phyloP scores from a whole-genome alignment of 1,140 invertebrate species.

The Zaprionus ghesquierei region DNA sequence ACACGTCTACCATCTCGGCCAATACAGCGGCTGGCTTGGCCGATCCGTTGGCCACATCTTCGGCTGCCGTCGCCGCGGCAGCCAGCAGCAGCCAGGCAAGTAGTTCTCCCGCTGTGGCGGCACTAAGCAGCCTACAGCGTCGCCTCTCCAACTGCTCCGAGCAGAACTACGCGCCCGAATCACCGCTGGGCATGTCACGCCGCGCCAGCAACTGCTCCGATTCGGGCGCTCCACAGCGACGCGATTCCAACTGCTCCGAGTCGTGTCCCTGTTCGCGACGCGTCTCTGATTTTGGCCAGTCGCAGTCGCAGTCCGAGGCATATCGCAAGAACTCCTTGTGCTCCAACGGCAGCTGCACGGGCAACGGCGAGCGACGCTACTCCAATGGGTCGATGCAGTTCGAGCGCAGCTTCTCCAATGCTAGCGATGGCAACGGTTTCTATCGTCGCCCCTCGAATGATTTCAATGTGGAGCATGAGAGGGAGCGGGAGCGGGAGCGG shows the following conservation, averaged over 20 bases:
- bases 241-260: constrained; percentile 80
- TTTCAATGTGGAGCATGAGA: constrained; percentile 66
- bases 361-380: constrained; percentile 62
- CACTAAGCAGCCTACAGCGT: constrained; percentile 51
- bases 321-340: constrained; percentile 76
- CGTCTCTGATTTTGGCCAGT: constrained; percentile 68
- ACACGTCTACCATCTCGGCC: constrained; percentile 74
- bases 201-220: constrained; percentile 78
- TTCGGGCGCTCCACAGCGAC: constrained; percentile 58
- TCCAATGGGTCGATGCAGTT: constrained; percentile 81
- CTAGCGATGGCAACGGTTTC: constrained; percentile 66
- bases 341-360: constrained; percentile 70
- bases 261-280: constrained; percentile 74
- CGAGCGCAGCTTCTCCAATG: constrained; percentile 76
- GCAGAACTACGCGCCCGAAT: constrained; percentile 49
- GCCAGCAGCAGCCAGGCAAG: constrained; percentile 9
- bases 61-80: constrained; percentile 40
- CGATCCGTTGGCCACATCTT: constrained; percentile 40
- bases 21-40: constrained; percentile 56
- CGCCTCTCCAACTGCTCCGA: constrained; percentile 78
- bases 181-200: constrained; percentile 42
- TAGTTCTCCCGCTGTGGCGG: constrained; percentile 15
- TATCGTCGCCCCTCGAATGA: constrained; percentile 80
- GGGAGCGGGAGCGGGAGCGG: constrained; percentile 37
- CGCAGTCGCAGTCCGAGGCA: background rate